Percentiles rank a stretch among this genome's conserved stretches.
phyloP scores from a whole-genome alignment of 2,888 invertebrate species.

The Cephus nigrinus region DNA sequence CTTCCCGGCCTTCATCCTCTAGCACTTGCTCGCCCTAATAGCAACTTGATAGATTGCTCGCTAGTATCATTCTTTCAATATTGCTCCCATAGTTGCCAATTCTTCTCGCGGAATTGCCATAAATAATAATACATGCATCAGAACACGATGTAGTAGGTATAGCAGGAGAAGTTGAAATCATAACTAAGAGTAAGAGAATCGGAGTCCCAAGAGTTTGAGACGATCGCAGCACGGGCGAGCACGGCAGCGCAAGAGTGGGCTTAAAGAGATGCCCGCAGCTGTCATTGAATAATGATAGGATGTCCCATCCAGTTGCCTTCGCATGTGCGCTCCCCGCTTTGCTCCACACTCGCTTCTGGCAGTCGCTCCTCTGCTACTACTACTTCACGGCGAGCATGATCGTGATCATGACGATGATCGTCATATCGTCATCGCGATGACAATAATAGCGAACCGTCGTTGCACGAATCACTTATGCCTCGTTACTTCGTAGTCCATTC shows the following conservation, averaged over 20 bases:
- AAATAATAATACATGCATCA: no score
- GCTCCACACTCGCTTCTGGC: no score
- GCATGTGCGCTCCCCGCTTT: no score
- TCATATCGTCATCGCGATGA: no score
- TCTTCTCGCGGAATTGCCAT: no score
- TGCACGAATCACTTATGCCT: slow-evolving; percentile 48
- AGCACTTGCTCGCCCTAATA: slow-evolving; percentile 23
- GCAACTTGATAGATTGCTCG: slow-evolving; percentile 31
- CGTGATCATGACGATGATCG: no score
- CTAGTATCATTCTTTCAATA: slow-evolving; percentile 31
- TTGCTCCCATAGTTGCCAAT: slow-evolving; percentile 6
- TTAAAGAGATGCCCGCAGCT: slow-evolving; percentile 7
- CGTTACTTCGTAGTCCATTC: slow-evolving; percentile 29
- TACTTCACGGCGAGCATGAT: no score
- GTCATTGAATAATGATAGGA: slow-evolving; percentile 62
- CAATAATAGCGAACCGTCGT: no score
- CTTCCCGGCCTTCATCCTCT: slow-evolving; percentile 4
- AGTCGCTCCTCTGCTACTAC: no score
- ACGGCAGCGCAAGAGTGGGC: no score
- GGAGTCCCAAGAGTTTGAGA: no score
- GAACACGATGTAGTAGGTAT: not conserved
- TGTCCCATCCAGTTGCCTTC: slow-evolving; percentile 43
- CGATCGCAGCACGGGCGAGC: no score
- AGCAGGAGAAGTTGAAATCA: not conserved
- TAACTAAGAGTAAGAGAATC: not conserved